Evolutionary conservation across 2,113 vertebrate genomes (phyloP), one percentile per base, ranked within the genome.

Genomic region (Lasiurus cinereus): DNA sequence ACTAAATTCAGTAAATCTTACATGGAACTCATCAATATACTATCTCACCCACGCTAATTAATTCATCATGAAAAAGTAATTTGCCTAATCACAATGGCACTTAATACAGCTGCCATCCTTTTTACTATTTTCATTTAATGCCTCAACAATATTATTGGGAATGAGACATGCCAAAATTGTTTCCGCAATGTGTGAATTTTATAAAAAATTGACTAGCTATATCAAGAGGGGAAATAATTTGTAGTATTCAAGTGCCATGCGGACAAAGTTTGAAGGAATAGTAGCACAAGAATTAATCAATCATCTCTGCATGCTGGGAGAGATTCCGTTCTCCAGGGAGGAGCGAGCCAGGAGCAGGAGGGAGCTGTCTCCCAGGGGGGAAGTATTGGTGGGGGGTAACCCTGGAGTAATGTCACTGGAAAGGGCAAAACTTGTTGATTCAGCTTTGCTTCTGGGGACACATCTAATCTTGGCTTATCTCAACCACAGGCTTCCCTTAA

Each of bases 11-110:
- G 64, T 27, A 82, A 59, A 43, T 91, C 70, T 70, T 84, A 93
- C 72, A 56, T 70, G 31, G 69, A 91, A 88, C 22, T 84, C 64
- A 88, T 73, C 13, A 76, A 54, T 77, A 74, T 82, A 29, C 76
- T 73, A 48, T 69, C 12, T 69, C 22, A 64, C 8, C 6, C 46
- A 76, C 70, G 5, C 15, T 56, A 90, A 94, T 76, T 69, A 90
- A 94, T 80, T 74, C 5, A 84, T 88, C 67, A 87, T 31, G 48
- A 88, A 79, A 82, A 94, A 92, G 84, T 54, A 89, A 93, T 73
- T 66, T 92, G 29, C 48, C 70, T 95, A 78, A 92, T 83, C 31
- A 67, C 70, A 54, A 83, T 39, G 43, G 15, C 9, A 43, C 5
- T 96, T 95, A 73, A 86, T 74, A 94, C 2, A 43, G 33, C 33